These are phyloP conservation scores for Telmatherina bonti DNA, from an alignment of 2,797 vertebrate genomes.

Conservation along the genomic window DNA sequence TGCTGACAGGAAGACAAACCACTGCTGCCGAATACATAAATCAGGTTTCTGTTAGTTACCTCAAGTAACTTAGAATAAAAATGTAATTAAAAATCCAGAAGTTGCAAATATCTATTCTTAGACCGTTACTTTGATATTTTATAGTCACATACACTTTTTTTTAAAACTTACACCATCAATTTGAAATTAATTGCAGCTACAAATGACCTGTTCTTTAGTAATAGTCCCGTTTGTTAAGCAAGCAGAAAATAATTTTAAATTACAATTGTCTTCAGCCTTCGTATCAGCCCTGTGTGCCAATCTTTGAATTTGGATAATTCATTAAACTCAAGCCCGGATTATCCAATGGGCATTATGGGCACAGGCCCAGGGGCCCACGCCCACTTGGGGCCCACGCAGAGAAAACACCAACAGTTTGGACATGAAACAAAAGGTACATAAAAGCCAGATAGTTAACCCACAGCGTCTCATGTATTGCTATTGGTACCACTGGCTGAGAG, in stretches of 20 bases:
- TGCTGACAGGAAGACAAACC: no score
- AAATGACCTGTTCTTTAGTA: neutral
- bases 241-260: neutral
- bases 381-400: no score
- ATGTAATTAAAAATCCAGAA: rapidly evolving
- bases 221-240: neutral
- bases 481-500: no score
- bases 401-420: no score
- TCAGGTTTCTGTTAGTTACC: neutral
- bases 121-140: neutral
- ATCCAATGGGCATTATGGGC: no score
- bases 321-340: no score
- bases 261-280: neutral
- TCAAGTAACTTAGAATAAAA: neutral
- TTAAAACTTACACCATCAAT: neutral
- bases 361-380: no score
- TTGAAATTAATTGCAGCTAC: neutral
- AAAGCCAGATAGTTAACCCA: no score
- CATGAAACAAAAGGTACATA: no score
- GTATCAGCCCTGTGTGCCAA: constrained; percentile 10
- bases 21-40: neutral
- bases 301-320: no score
- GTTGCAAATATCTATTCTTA: neutral
- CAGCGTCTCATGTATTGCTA: no score
- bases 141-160: neutral